Conservation (phyloP, 2,888 invertebrate species). For the Alloscopus bannaensis region DNA sequence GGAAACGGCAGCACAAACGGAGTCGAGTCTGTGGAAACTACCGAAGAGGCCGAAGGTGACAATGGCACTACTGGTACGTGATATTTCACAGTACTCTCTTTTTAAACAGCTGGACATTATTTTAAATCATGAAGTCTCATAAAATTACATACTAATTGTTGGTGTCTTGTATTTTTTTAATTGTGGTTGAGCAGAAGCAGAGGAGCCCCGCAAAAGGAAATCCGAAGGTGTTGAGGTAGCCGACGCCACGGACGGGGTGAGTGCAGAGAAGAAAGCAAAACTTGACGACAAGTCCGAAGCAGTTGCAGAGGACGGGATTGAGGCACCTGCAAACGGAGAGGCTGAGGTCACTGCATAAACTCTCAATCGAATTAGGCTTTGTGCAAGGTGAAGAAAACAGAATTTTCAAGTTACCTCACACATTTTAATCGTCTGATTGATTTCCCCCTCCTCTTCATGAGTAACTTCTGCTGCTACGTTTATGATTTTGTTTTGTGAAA, state of each 20-base stretch:
- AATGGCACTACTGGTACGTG: neutral
- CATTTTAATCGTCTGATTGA: constrained; percentile 61
- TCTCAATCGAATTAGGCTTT: constrained; percentile 63
- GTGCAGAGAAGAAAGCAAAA: constrained; percentile 72
- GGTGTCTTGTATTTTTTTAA: neutral
- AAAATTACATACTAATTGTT: constrained; percentile 9
- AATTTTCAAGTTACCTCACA: constrained; percentile 64
- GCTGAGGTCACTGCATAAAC: constrained; percentile 68
- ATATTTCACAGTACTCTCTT: constrained; percentile 5
- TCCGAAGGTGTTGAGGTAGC: constrained; percentile 64
- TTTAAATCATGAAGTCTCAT: too few relatives aligned
- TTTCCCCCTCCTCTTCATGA: constrained; percentile 49
- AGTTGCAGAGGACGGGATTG: constrained; percentile 57
- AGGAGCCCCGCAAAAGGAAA: constrained; percentile 68
- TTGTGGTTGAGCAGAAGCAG: constrained; percentile 55
- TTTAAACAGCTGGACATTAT: constrained; percentile 5
- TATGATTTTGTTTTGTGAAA: constrained; percentile 3
- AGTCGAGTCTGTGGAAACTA: constrained; percentile 30
- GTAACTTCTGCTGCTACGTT: constrained; percentile 47
- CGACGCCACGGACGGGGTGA: constrained; percentile 65
- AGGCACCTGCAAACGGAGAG: constrained; percentile 68
- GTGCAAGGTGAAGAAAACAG: constrained; percentile 56
- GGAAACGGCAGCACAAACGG: constrained; percentile 51
- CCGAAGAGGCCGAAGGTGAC: constrained; percentile 37
- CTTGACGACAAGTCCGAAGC: constrained; percentile 70